Base-by-base conservation (phyloP, 1,140 invertebrate species). In the Nephotettix cincticeps region DNA sequence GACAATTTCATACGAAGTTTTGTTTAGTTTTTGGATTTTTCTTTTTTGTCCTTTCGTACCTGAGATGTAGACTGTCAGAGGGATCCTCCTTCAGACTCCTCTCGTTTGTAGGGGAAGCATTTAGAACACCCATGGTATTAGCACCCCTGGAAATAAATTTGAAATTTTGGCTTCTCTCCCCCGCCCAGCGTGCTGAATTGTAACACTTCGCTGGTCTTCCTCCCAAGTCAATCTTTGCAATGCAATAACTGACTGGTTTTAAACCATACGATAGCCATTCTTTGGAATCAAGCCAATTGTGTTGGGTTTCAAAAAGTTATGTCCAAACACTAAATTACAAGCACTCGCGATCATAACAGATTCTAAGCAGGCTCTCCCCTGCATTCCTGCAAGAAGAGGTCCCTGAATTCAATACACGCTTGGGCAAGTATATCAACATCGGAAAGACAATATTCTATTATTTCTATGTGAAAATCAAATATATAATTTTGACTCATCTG, bases 341-440 rank as follows among this genome's bases (percentile, higher is more conserved):
- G 58, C 58, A 21, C 58, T 63, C 4, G 58, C 58, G 11, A 25
- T 63, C 2, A 27, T 63, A 29, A 29, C 27, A 9, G 64, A 1
- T 14, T 72, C 54, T 23, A 17, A 14, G 27, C 68, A 72, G 66
- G 73, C 28, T 65, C 63, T 1, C 30, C 63, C 30, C 36, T 65
- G n/a, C 63, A 65, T 19, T 65, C 27, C 36, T 30, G 13, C n/a
- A 65, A 9, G 40, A 68, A 68, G 1, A 23, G 13, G 6, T 3
- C 1, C 36, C 63, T 65, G 19, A 65, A 65, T 32, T 36, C 36
- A 3, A 65, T 65, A 19, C 73, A 75, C 0, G 75, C 75, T 14
- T 43, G 56, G 13, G 69, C 51, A 19, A 73, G 65, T 4, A 76
- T 71, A 19, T 54, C 65, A 1, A 76, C 74, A 64, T 75, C 72